Percentiles rank a stretch among this genome's conserved stretches.
Evolutionary conservation across 2,797 vertebrate species (phyloP).

Genomic region (Geotrypetes seraphini): DNA sequence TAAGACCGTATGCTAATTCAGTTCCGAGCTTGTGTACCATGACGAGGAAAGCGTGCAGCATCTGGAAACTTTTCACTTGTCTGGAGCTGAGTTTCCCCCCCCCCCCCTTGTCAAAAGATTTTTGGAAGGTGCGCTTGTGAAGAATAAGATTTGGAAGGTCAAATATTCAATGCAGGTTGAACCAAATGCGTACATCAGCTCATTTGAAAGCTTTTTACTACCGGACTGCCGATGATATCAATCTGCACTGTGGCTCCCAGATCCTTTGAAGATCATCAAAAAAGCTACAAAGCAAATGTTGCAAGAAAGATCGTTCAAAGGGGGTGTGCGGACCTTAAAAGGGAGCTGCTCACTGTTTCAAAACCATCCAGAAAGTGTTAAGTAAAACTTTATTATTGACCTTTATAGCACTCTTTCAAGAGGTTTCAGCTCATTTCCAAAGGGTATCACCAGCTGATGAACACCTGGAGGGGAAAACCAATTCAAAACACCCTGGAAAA

Average conservation of each 20-base stretch:
- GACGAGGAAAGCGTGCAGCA: no score
- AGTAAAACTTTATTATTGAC: conserved; percentile 33
- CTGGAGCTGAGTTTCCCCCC: no score
- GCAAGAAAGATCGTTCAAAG: conserved; percentile 21
- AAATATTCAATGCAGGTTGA: conserved; percentile 9
- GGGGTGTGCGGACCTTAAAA: conserved; percentile 22
- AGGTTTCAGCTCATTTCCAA: conserved; percentile 21
- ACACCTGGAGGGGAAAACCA: conserved; percentile 6
- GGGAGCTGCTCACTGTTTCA: conserved; percentile 26
- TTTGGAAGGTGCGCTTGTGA: no score
- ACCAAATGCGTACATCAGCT: conserved; percentile 12
- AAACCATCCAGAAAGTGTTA: conserved; percentile 20
- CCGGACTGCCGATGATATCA: no score
- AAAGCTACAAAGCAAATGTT: conserved; percentile 15
- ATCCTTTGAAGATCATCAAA: conserved; percentile 29
- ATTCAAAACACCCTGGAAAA: conserved; percentile 8
- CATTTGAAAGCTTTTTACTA: no score
- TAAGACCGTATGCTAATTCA: no score
- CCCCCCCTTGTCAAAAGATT: no score
- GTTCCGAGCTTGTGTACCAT: no score
- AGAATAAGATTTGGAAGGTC: conserved; percentile 42
- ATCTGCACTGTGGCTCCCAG: conserved; percentile 15
- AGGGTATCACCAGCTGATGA: conserved; percentile 15
- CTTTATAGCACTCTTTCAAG: conserved; percentile 17
- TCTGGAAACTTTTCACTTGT: no score